phyloP scores from a whole-genome alignment of 1,140 invertebrate species.

The Brachionus calyciflorus region DNA sequence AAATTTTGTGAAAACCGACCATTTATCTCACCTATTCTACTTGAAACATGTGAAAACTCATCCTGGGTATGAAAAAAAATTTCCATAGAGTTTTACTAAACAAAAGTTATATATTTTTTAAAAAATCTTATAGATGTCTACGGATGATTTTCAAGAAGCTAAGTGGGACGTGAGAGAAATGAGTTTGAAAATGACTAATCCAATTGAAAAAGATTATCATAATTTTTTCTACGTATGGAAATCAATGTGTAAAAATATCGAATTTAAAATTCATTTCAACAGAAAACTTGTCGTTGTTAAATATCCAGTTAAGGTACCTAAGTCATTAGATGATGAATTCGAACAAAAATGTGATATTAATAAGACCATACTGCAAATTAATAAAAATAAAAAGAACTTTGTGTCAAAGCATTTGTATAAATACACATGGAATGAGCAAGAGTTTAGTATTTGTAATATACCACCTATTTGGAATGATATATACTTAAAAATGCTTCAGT shows the following conservation, averaged over 20 bases:
- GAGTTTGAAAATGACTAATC: background rate
- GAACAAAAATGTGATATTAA: constrained; percentile 40
- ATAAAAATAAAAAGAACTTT: constrained; percentile 4
- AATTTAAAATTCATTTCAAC: constrained; percentile 19
- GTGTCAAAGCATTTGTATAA: constrained; percentile 28
- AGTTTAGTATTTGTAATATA: constrained; percentile 10
- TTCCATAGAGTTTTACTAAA: background rate
- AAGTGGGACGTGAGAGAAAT: constrained; percentile 33
- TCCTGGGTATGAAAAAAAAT: background rate
- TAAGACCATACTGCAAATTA: background rate
- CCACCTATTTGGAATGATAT: constrained; percentile 14
- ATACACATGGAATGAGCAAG: constrained; percentile 41
- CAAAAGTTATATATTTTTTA: background rate
- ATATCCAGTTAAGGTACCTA: constrained; percentile 38
- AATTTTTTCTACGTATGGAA: constrained; percentile 36
- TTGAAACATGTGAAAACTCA: background rate
- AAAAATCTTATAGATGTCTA: background rate
- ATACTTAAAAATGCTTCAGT: background rate
- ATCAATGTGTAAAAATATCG: constrained; percentile 32
- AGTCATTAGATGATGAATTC: constrained; percentile 37
- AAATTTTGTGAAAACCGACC: constrained; percentile 26
- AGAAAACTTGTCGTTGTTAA: background rate
- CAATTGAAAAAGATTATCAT: constrained; percentile 30
- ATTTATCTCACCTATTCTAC: constrained; percentile 29
- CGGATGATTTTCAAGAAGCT: background rate